These are phyloP conservation scores for Pyrrhosoma nymphula DNA, from an alignment of 2,888 invertebrate species.

Conservation along the genomic window DNA sequence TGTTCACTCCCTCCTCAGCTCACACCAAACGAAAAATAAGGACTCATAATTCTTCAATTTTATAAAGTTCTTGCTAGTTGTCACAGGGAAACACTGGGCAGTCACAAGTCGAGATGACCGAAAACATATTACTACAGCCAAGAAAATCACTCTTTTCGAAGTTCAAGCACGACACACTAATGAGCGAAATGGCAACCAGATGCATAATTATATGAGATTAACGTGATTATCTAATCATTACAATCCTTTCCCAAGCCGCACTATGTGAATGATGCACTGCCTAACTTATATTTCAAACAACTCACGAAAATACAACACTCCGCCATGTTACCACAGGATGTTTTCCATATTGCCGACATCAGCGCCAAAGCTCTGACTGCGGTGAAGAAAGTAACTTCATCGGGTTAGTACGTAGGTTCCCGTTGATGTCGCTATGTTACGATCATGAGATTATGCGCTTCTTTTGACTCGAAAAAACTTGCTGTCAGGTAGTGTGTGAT, in stretches of 20 bases:
- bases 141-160: slow-evolving; percentile 10
- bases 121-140: slow-evolving; percentile 43
- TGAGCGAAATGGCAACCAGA: slow-evolving; percentile 31
- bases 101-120: slow-evolving; percentile 25
- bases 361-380: slow-evolving; percentile 33
- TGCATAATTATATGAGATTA: neutral
- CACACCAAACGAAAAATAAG: slow-evolving; percentile 58
- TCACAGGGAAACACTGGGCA: slow-evolving; percentile 38
- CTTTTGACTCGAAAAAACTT: neutral
- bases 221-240: neutral
- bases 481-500: no score
- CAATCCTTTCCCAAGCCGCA: neutral
- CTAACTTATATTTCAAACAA: neutral
- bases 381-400: slow-evolving; percentile 13
- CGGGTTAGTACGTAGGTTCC: neutral
- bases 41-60: slow-evolving; percentile 44
- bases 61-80: slow-evolving; percentile 41
- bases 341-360: slow-evolving; percentile 49
- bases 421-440: slow-evolving; percentile 29
- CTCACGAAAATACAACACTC: slow-evolving; percentile 40
- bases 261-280: neutral
- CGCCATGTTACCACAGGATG: slow-evolving; percentile 64
- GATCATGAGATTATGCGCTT: neutral
- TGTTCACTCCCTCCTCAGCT: slow-evolving; percentile 56
- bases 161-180: slow-evolving; percentile 33